Percentiles rank a stretch among this genome's conserved stretches.
These are phyloP conservation scores for Xestia sexstrigata DNA, from an alignment of 2,888 invertebrate species.

Conservation along the genomic window DNA sequence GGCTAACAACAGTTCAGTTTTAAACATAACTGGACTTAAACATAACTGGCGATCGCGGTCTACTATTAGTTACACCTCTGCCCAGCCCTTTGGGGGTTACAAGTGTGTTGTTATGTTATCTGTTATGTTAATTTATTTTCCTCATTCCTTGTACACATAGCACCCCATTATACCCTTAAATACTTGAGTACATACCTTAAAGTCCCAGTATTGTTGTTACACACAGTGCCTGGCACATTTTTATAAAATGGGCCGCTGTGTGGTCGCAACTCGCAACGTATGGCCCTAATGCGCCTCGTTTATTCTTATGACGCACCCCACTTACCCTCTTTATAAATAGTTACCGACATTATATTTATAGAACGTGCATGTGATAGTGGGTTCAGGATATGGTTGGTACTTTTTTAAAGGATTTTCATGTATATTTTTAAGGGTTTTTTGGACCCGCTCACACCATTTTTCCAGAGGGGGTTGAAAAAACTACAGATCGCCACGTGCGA, in stretches of 20 bases:
- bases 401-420: conserved; percentile 36
- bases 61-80: too few relatives aligned
- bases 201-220: conserved; percentile 42
- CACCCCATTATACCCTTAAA: conserved; percentile 49
- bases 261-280: conserved; percentile 65
- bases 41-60: too few relatives aligned
- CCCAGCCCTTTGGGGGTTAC: too few relatives aligned
- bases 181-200: conserved; percentile 33
- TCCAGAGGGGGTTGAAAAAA: not conserved
- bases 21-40: not conserved
- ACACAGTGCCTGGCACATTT: conserved; percentile 63
- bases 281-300: conserved; percentile 75
- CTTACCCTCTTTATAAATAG: conserved; percentile 71
- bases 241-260: conserved; percentile 65
- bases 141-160: not conserved
- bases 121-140: conserved; percentile 4
- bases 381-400: conserved; percentile 22
- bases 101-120: too few relatives aligned
- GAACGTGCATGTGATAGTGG: conserved; percentile 56
- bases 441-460: too few relatives aligned
- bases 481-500: not conserved
- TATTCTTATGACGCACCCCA: conserved; percentile 73
- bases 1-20: not conserved
- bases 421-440: not conserved
- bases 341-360: conserved; percentile 66